Base-by-base conservation (phyloP, 2,888 invertebrate genomes). In the Diaperis boleti region DNA sequence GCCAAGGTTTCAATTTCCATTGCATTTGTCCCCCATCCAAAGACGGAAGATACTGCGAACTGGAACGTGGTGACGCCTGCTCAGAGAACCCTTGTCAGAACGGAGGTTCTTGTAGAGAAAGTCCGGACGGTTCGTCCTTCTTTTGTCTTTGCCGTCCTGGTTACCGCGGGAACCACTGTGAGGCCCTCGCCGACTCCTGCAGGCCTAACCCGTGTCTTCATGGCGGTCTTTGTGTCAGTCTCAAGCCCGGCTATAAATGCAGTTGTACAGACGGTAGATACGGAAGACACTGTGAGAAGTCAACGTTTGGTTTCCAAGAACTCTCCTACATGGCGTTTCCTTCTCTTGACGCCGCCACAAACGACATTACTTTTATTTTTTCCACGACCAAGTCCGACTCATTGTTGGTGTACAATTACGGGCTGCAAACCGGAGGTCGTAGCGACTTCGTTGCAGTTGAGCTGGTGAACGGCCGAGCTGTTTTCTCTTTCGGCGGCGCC, bases 381-480 rank as follows among this genome's bases (percentile, higher is more conserved):
- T 92, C 96, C 0, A 97, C 96, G 0, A 92, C 92, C 1, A 94
- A 94, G 79, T 87, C 89, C 0, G 89, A 96, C 78, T 90, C 94
- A 0, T 83, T 98, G 6, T 82, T 98, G n/a, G 84, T 96, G 0
- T 98, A 96, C 80, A 96, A 96, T 77, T 96, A 92, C 77, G 96
- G 96, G 0, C 85, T 90, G 1, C 94, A 94, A 78, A 91, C 89
- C 18, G 94, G 93, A 2, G 95, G 95, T 6, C 85, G 95, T 68
- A 95, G 94, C 0, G 95, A 96, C 81, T 98, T 97, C 77, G 89
- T 98, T 29, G 95, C 96, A 0, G 86, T 98, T 65, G 96, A 98
- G 82, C 81, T 98, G 49, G 85, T 95, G 0, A 87, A 88, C 59
- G 95, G 96, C 1, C 89, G 88, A 71, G 92, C 95, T 0, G 86